phyloP scores from a whole-genome alignment of 2,113 vertebrate genomes.

The Tupaia tana region DNA sequence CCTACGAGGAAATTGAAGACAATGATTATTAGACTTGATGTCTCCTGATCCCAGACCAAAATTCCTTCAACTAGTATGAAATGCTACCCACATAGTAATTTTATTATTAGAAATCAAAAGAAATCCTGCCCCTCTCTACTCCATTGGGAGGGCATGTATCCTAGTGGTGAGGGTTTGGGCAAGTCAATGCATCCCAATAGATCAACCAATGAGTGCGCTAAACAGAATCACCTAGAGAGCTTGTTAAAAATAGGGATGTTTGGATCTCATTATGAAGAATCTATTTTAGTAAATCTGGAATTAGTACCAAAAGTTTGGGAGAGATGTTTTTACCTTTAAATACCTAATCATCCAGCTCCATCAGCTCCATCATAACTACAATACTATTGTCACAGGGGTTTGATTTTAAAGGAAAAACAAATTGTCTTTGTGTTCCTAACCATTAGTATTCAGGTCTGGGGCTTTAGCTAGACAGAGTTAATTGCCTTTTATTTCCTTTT shows the following conservation, averaged over 20 bases:
- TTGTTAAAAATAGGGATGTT: not conserved
- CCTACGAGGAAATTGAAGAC: slow-evolving; percentile 4
- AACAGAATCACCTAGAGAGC: not conserved
- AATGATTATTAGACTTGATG: slow-evolving; percentile 8
- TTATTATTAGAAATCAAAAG: not conserved
- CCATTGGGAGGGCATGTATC: not conserved
- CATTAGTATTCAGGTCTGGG: not conserved
- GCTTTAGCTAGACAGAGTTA: not conserved
- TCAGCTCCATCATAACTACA: not conserved
- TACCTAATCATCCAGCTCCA: not conserved
- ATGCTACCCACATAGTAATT: not conserved
- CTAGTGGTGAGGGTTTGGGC: not conserved
- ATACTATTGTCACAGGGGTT: not conserved
- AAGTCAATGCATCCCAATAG: not conserved
- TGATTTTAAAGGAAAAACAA: not conserved
- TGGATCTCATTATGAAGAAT: not conserved
- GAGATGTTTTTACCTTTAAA: not conserved
- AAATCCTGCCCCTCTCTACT: not conserved
- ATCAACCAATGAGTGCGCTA: not conserved
- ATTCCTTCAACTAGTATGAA: slow-evolving; percentile 18
- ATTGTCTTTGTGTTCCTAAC: not conserved
- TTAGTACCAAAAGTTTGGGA: not conserved
- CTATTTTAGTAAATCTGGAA: slow-evolving; percentile 13
- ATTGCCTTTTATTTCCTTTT: not conserved
- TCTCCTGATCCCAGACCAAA: slow-evolving; percentile 35